These are phyloP conservation scores for Orchestes rusci DNA, from an alignment of 2,888 invertebrate genomes.

Conservation along the genomic window DNA sequence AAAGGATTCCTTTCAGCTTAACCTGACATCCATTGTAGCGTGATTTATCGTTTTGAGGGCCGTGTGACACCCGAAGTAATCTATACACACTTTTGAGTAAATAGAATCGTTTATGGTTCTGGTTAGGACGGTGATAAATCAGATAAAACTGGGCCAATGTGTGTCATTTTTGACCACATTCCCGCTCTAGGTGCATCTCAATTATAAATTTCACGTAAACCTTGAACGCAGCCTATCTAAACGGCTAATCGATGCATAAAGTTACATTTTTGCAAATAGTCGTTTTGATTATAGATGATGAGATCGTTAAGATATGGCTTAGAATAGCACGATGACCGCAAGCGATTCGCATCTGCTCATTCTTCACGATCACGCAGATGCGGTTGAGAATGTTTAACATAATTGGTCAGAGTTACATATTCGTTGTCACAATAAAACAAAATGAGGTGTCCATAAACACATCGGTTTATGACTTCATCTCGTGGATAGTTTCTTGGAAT, in stretches of 20 bases:
- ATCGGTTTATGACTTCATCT: constrained; percentile 18
- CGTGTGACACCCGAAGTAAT: constrained; percentile 21
- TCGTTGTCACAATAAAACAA: constrained; percentile 16
- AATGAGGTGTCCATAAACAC: constrained; percentile 20
- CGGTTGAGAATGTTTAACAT: constrained; percentile 13
- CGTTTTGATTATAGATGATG: no score
- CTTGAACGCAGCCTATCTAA: no score
- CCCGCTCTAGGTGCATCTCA: no score
- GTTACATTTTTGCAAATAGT: no score
- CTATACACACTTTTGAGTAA: constrained; percentile 19
- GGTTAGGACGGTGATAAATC: neutral
- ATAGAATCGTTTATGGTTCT: constrained; percentile 15
- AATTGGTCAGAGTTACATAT: constrained; percentile 16
- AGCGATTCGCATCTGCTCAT: no score
- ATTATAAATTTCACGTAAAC: no score
- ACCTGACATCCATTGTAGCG: constrained; percentile 17
- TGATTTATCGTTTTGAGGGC: constrained; percentile 17
- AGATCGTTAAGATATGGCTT: no score
- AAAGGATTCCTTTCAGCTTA: constrained; percentile 11
- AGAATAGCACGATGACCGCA: no score
- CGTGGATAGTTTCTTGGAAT: constrained; percentile 14
- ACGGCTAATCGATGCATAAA: no score
- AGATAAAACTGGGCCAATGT: no score
- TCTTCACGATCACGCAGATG: no score
- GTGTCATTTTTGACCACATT: no score